Percentiles rank a stretch among this genome's conserved stretches.
Evolutionary conservation across 1,140 invertebrate species (phyloP).

Genomic region (Drosophila tristis): DNA sequence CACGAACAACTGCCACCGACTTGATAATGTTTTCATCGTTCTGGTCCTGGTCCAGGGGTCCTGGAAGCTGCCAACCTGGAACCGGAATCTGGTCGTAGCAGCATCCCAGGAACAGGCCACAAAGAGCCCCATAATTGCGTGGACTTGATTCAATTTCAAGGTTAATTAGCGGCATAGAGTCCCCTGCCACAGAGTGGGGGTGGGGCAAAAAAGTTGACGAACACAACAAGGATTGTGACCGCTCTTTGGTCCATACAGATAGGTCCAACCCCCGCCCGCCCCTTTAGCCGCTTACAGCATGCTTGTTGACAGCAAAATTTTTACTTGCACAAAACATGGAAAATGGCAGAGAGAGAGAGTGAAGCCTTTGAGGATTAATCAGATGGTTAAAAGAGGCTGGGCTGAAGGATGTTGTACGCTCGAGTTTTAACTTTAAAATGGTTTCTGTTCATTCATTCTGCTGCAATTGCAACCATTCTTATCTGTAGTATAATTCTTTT

Average conservation of each 20-base stretch:
- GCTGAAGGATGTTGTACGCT: too few relatives aligned
- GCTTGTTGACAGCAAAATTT: too few relatives aligned
- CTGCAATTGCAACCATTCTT: background rate
- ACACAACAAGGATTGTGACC: slow-evolving; percentile 22
- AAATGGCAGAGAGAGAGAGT: too few relatives aligned
- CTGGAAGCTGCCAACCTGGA: background rate
- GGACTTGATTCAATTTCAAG: slow-evolving; percentile 72
- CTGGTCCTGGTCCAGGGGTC: slow-evolving; percentile 12
- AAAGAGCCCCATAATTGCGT: slow-evolving; percentile 56
- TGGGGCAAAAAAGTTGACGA: slow-evolving; percentile 11
- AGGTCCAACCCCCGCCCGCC: too few relatives aligned
- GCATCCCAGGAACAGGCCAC: slow-evolving; percentile 6
- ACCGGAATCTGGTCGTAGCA: background rate
- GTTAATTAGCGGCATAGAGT: slow-evolving; percentile 58
- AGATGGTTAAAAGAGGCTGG: too few relatives aligned
- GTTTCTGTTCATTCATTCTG: too few relatives aligned
- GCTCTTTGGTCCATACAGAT: slow-evolving; percentile 4
- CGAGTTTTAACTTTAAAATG: too few relatives aligned
- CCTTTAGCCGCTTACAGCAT: too few relatives aligned
- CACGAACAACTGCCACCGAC: background rate
- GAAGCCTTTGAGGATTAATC: too few relatives aligned
- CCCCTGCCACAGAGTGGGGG: background rate
- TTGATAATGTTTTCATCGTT: slow-evolving; percentile 43
- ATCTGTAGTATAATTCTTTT: slow-evolving; percentile 8
- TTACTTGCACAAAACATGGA: too few relatives aligned